Evolutionary conservation across 2,797 vertebrate species (phyloP).

Genomic region (Miichthys miiuy): DNA sequence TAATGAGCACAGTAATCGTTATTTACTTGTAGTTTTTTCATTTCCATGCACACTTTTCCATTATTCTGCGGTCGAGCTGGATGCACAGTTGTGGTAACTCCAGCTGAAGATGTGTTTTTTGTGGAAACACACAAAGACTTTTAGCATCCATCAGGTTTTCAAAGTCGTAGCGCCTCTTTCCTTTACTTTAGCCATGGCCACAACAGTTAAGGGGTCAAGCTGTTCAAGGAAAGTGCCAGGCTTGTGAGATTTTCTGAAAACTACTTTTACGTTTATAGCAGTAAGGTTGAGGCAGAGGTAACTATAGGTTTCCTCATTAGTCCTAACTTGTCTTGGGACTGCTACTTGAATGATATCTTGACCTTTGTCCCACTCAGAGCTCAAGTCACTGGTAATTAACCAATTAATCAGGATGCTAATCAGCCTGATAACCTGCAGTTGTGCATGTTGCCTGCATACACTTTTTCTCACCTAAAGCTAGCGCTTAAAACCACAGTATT

Average conservation of each 20-base stretch:
- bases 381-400: background rate
- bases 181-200: background rate
- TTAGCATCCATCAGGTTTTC: background rate
- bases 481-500: background rate
- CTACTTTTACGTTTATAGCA: background rate
- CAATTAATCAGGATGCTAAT: background rate
- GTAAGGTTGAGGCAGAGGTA: background rate
- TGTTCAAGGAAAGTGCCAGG: background rate
- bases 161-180: background rate
- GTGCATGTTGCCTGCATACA: background rate
- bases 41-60: no score
- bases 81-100: background rate
- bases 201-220: background rate
- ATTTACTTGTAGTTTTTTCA: no score
- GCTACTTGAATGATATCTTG: background rate
- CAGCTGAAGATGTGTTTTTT: background rate
- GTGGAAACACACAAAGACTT: background rate
- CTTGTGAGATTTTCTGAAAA: background rate
- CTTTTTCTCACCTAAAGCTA: background rate
- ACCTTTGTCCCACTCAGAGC: background rate
- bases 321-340: background rate
- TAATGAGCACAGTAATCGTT: no score
- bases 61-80: no score
- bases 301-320: background rate
- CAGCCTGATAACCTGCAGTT: slow-evolving; percentile 3